phyloP scores from a whole-genome alignment of 2,888 invertebrate species.

The Scaptomyza flava region DNA sequence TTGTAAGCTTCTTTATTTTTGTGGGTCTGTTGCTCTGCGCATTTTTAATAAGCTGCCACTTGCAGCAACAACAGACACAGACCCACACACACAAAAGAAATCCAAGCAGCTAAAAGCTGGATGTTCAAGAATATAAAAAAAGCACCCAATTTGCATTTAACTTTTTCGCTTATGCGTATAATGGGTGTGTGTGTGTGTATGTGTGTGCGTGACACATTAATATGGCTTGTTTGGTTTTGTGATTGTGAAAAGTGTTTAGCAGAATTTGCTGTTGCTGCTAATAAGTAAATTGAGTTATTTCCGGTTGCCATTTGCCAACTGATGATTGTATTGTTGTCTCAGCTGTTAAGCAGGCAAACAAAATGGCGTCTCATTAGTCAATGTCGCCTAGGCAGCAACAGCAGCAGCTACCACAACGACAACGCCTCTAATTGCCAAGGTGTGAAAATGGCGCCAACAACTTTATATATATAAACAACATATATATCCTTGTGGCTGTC shows the following conservation, averaged over 20 bases:
- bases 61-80: constrained; percentile 63
- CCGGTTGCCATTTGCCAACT: constrained; percentile 56
- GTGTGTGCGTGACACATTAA: constrained; percentile 58
- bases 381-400: constrained; percentile 68
- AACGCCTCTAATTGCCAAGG: constrained; percentile 66
- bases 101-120: constrained; percentile 15
- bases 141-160: constrained; percentile 64
- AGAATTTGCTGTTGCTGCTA: constrained; percentile 33
- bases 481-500: constrained; percentile 4
- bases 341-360: constrained; percentile 63
- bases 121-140: constrained; percentile 25
- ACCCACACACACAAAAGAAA: constrained; percentile 16
- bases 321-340: constrained; percentile 55
- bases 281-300: constrained; percentile 79
- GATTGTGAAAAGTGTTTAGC: constrained; percentile 28
- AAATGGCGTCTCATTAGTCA: constrained; percentile 79
- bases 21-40: constrained; percentile 41
- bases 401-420: constrained; percentile 16
- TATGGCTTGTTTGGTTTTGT: constrained; percentile 60
- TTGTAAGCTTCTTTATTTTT: constrained; percentile 26
- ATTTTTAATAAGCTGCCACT: constrained; percentile 79
- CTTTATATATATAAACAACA: constrained; percentile 1
- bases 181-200: constrained; percentile 14
- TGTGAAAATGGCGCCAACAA: constrained; percentile 57
- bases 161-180: constrained; percentile 73